Evolutionary conservation across 2,888 invertebrate genomes (phyloP).

Genomic region (Andrena flavipes): DNA sequence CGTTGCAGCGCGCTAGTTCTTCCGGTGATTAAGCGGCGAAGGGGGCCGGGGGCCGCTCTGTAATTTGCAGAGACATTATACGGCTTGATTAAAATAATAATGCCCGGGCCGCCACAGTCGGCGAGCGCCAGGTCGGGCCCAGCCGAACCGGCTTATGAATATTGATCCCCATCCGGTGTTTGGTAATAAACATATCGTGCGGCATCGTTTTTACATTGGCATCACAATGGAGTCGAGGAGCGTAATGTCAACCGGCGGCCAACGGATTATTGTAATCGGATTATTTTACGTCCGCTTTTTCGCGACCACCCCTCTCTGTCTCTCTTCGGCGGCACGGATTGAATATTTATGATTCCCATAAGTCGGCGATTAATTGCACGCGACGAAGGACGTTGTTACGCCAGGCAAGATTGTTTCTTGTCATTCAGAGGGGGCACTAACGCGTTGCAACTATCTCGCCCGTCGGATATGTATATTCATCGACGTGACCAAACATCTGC

Average conservation of each 20-base stretch:
- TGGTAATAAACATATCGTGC: constrained; percentile 70
- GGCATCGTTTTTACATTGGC: constrained; percentile 66
- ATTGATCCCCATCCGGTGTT: constrained; percentile 79
- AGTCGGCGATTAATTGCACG: constrained; percentile 50
- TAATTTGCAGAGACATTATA: constrained; percentile 75
- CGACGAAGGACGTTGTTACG: constrained; percentile 9
- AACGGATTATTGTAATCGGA: constrained; percentile 66
- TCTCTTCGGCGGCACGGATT: constrained; percentile 1
- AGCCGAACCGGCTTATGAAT: constrained; percentile 77
- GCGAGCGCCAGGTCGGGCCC: constrained; percentile 63
- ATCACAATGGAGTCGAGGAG: constrained; percentile 66
- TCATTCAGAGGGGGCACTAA: background rate
- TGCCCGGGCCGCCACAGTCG: constrained; percentile 72
- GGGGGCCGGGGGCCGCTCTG: constrained; percentile 49
- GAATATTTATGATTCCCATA: constrained; percentile 56
- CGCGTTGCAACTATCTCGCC: background rate
- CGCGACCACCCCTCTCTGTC: background rate
- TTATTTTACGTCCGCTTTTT: constrained; percentile 55
- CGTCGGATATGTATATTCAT: background rate
- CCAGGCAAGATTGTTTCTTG: constrained; percentile 24
- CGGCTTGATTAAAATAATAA: constrained; percentile 76
- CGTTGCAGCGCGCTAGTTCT: constrained; percentile 70
- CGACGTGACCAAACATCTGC: too few relatives aligned
- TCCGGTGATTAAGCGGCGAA: constrained; percentile 77
- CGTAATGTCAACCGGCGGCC: constrained; percentile 59